Conservation (phyloP, 2,888 invertebrate species). For the Eulithis testata region DNA sequence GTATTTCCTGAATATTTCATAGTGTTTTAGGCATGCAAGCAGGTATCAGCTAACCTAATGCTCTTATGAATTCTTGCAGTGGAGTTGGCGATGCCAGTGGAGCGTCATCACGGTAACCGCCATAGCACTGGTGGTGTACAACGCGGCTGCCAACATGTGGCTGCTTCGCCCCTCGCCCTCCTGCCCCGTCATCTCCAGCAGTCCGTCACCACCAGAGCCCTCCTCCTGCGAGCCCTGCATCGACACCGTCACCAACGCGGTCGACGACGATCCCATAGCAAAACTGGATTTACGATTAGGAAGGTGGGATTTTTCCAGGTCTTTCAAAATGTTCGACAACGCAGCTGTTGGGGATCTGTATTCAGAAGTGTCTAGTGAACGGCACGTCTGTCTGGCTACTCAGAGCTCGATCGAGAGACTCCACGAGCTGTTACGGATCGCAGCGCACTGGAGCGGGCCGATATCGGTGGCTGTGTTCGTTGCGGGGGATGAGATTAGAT, state of each 20-base stretch:
- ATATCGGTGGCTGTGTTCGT: conserved; percentile 93
- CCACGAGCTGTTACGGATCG: conserved; percentile 90
- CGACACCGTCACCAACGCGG: conserved; percentile 57
- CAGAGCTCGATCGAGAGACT: conserved; percentile 94
- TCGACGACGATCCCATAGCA: conserved; percentile 80
- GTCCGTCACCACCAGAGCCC: conserved; percentile 55
- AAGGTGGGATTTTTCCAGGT: conserved; percentile 89
- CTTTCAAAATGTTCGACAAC: conserved; percentile 90
- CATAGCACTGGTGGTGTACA: conserved; percentile 86
- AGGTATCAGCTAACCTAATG: neutral
- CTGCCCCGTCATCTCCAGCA: conserved; percentile 55
- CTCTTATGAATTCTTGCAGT: conserved; percentile 53
- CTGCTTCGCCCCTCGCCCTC: conserved; percentile 61
- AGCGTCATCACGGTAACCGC: conserved; percentile 87
- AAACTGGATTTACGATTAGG: conserved; percentile 87
- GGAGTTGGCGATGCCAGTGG: conserved; percentile 87
- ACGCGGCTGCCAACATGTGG: conserved; percentile 75
- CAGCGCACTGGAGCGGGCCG: conserved; percentile 93
- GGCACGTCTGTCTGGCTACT: conserved; percentile 90
- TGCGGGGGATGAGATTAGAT: conserved; percentile 90
- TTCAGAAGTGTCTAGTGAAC: conserved; percentile 82
- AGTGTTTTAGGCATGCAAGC: neutral
- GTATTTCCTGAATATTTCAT: too few relatives aligned
- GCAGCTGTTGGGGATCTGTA: conserved; percentile 88
- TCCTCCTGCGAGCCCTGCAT: conserved; percentile 72